Evolutionary conservation across 2,797 vertebrate species (phyloP), one percentile per base, ranked within the genome.

Genomic region (Myotis vivesi): DNA sequence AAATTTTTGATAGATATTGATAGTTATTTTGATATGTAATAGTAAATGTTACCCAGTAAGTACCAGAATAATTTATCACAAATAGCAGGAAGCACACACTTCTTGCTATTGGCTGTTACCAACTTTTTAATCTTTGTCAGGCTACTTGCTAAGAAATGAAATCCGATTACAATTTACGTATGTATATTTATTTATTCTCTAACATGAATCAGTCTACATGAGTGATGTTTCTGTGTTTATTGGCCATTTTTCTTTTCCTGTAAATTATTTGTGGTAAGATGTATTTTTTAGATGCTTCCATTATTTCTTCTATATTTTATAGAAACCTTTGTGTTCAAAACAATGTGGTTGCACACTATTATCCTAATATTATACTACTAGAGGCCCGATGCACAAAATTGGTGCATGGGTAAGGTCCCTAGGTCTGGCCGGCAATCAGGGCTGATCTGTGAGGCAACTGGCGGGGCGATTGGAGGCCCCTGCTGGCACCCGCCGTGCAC

Each of bases 241-340:
- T 84, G 38, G 36, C 19, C 17, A 80, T 89, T 89, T 93, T 87
- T 87, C 19, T 79, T 76, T 83, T 59, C 38, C n/a, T 81, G 3
- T 91, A 86, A 71, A 84, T 92, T 92, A 57, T 76, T 75, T 91
- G 22, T 94, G 55, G 38, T 87, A 81, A 16, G 51, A 49, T 75
- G 22, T 85, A 91, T 89, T 96, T 96, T 91, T 73, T 84, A 85
- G 86, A 83, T 33, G 51, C 16, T 86, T 89, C 30, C 25, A 75
- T 89, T 86, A 89, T 36, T 77, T 92, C 41, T 89, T 82, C 17
- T 20, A 36, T 28, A 16, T 91, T 5, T 59, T 85, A 9, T 41
- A 80, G 88, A 94, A 85, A 89, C 53, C 76, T 66, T 86, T 94
- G 46, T 89, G 80, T 91, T 49, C 51, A 87, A 84, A 93, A 92